Conservation (phyloP, 2,797 vertebrate species). For the Catamblyrhynchus diadema region DNA sequence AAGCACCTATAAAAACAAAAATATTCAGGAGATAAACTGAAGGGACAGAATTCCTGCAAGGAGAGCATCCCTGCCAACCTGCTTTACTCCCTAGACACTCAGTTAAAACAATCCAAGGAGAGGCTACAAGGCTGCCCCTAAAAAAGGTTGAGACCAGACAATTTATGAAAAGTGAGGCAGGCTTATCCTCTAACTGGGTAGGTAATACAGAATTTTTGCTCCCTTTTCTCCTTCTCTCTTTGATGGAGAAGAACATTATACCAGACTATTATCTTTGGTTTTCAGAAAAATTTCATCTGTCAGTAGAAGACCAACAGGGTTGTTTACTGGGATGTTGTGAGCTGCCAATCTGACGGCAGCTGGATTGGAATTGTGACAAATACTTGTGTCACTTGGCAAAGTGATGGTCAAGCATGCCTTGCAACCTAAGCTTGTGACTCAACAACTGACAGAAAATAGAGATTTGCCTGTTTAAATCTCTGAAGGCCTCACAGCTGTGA, state of each 20-base stretch:
- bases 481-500: conserved; percentile 39
- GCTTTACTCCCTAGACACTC: neutral
- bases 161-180: neutral
- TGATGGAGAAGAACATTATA: neutral
- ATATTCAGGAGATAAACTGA: neutral
- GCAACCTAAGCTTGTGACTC: conserved; percentile 44
- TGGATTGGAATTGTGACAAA: conserved; percentile 16
- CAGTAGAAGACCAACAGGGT: neutral
- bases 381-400: conserved; percentile 42
- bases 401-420: neutral
- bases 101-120: neutral
- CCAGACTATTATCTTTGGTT: neutral
- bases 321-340: conserved; percentile 2
- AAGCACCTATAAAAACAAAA: neutral
- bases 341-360: conserved; percentile 11
- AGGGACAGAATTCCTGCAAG: neutral
- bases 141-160: neutral
- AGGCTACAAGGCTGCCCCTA: neutral
- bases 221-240: neutral
- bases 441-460: conserved; percentile 47
- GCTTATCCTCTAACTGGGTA: neutral
- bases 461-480: conserved; percentile 43
- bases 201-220: neutral
- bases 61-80: neutral
- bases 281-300: neutral